Evolutionary conservation across 2,113 vertebrate genomes (phyloP), one percentile per base, ranked within the genome.

Genomic region (Uropsilus gracilis): DNA sequence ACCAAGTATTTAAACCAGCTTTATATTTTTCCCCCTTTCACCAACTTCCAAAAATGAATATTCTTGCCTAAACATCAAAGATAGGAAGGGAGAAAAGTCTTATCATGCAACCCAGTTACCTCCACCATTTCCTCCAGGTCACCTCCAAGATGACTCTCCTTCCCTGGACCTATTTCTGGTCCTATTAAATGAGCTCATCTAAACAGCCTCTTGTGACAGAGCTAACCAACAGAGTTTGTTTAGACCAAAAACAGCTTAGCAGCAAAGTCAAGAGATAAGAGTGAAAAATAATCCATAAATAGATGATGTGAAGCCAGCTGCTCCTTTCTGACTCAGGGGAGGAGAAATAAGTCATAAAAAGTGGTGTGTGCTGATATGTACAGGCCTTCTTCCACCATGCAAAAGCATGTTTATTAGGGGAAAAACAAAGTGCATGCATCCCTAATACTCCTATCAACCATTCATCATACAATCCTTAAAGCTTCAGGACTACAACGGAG

Each of bases 291-390:
- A 37, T 28, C 72, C 3, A 16, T 50, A 66, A 84, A 34, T 34
- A 66, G 44, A 66, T 24, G 34, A 24, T 22, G 0, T 6, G 34
- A 69, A 69, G 46, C 30, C 32, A 72, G 61, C 16, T 53, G 68
- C 32, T 64, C n/a, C 64, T 80, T 90, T 55, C 76, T 82, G 87
- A 83, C 73, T 73, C 37, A 0, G 34, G 72, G 32, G 8, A 24
- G 59, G 92, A 96, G 86, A 68, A 93, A 95, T 57, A 86, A 95
- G 92, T 93, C 48, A 81, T 12, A 87, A 55, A 91, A 68, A 86
- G 34, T 63, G 71, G 91, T 88, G 44, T 94, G 81, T 69, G 82
- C 24, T 59, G n/a, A 34, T 17, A 37, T 30, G 72, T 32, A 22
- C 34, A 69, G 37, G 22, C 20, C 17, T 46, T n/a, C 26, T 73